phyloP scores from a whole-genome alignment of 2,888 invertebrate genomes.

The Phoronis australis region DNA sequence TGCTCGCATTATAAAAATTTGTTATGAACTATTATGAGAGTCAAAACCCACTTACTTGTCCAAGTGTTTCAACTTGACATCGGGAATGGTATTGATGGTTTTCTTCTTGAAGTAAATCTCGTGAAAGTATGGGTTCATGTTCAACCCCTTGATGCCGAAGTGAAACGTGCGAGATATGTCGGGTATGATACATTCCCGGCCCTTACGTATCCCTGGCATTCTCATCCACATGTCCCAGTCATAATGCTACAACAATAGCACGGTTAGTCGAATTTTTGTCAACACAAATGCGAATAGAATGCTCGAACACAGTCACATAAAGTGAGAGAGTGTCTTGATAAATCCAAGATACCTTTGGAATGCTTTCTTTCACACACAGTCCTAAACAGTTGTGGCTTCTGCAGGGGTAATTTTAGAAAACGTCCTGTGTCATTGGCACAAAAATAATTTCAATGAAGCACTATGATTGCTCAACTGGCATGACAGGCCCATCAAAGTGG shows the following conservation, averaged over 20 bases:
- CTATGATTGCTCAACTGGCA: too few relatives aligned
- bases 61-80: constrained; percentile 56
- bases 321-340: too few relatives aligned
- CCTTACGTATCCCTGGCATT: constrained; percentile 57
- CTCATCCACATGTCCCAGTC: constrained; percentile 66
- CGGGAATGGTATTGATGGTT: constrained; percentile 57
- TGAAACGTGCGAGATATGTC: constrained; percentile 61
- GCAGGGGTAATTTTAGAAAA: too few relatives aligned
- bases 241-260: constrained; percentile 58
- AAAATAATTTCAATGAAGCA: too few relatives aligned
- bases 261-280: too few relatives aligned
- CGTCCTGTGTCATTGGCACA: too few relatives aligned
- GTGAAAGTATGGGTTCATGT: constrained; percentile 62
- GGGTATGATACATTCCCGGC: constrained; percentile 60
- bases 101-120: constrained; percentile 60
- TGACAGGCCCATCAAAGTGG: too few relatives aligned
- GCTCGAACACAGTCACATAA: too few relatives aligned
- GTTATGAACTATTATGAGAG: neutral
- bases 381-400: too few relatives aligned
- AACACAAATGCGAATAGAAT: too few relatives aligned
- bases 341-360: too few relatives aligned
- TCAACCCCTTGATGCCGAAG: constrained; percentile 61
- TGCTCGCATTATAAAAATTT: neutral
- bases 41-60: constrained; percentile 52
- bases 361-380: too few relatives aligned